Evolutionary conservation across 2,797 vertebrate species (phyloP).

Genomic region (Gallinago nigripennis): DNA sequence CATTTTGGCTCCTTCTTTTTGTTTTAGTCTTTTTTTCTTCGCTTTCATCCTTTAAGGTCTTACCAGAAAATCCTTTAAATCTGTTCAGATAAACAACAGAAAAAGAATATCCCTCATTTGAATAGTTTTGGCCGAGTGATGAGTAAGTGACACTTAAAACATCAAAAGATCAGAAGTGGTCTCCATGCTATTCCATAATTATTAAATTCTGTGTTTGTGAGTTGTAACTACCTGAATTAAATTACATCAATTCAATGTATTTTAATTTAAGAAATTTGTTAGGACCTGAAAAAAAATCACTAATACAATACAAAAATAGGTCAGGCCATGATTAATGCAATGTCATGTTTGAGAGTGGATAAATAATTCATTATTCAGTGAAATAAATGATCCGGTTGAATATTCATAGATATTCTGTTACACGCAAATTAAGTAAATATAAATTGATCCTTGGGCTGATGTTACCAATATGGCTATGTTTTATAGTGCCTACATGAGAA

Average conservation of each 20-base stretch:
- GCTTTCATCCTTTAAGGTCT: background rate
- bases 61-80: background rate
- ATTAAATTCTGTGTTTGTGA: background rate
- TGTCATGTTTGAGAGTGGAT: background rate
- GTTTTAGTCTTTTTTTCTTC: background rate
- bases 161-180: background rate
- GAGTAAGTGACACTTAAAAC: background rate
- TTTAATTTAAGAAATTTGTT: background rate
- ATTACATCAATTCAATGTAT: background rate
- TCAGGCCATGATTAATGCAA: background rate
- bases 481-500: background rate
- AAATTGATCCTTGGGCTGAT: background rate
- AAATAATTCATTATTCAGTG: background rate
- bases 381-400: background rate
- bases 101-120: background rate
- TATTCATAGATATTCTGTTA: background rate
- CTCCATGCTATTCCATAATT: background rate
- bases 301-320: background rate
- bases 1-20: background rate
- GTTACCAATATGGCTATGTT: background rate
- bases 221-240: background rate
- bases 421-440: background rate
- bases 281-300: background rate
- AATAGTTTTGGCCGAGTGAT: background rate
- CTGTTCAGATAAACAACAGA: background rate